Base-by-base conservation (phyloP, 2,888 invertebrate species). In the Zootermopsis nevadensis region DNA sequence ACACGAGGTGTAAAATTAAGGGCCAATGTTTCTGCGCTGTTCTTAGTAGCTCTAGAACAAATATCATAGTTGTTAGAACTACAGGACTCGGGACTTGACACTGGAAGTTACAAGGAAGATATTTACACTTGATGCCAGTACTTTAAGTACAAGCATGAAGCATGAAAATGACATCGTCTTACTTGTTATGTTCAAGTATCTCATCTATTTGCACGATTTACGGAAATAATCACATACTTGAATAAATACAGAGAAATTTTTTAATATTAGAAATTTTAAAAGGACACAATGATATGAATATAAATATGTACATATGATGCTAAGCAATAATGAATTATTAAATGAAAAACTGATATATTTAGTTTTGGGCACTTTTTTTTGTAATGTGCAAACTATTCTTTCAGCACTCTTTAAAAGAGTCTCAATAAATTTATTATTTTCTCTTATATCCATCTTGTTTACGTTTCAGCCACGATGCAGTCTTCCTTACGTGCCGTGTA, bases 201-300 rank as follows among this genome's bases (percentile, higher is more conserved):
- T 81, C 69, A 81, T 81, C 67, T 69, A 81, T 79, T 79, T 69
- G 67, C 69, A 81, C 72, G 72, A 79, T 80, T 83, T 80, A 42
- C 69, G 72, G 79, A 83, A 83, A 83, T 60, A 81, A 83, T 76
- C 81, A 81, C 83, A 83, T 82, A 67, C 74, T 81, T 81, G 76
- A 80, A 80, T 85, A 85, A 85, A 86, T 86, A 86, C 86, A 86
- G 86, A 86, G 85, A 86, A 85, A 85, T 84, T 85, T n/a, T 85
- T 86, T 85, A 85, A 85, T 85, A 84, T 86, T 86, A 85, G 85
- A 86, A 86, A 86, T 86, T 84, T 86, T 86, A 86, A 86, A 86
- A 86, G 86, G 86, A 84, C 86, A 93, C 93, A 93, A 93, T 93
- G 93, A 93, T 93, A 94, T 94, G 93, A 94, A 91, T 89, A 90